Base-by-base conservation (phyloP, 1,140 invertebrate genomes). In the Drosophila takahashii region DNA sequence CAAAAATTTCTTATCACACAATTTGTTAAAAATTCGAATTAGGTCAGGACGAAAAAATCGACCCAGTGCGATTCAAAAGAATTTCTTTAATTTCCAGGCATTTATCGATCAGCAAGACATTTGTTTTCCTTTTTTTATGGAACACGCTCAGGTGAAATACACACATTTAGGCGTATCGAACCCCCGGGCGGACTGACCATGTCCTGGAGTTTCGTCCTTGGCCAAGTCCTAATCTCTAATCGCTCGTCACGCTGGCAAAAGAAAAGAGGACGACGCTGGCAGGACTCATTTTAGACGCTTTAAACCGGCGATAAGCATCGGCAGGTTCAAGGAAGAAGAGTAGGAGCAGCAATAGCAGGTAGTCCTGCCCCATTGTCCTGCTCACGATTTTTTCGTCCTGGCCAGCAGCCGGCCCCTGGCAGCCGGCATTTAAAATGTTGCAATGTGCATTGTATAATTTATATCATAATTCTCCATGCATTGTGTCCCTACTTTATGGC, bases 391-490 rank as follows among this genome's bases (percentile, higher is more conserved):
- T 3, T 22, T 77, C 36, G 59, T 69, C 69, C 69, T 59, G 59
- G 34, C 53, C 53, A 75, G 70, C 47, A 29, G 69, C 42, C 61
- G 41, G 45, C 48, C 47, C 34, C 42, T 39, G 58, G 56, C 81
- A 77, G 75, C 60, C 78, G 74, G 67, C 58, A 47, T 73, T 81
- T 71, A 72, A 87, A 86, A 79, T 81, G 83, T 87, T 86, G 83
- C 83, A 86, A 83, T 87, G 81, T 86, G 83, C 70, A 87, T 81
- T 87, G 83, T 86, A 83, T 76, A 86, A 86, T 83, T 87, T 86
- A 87, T 86, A 86, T 87, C 83, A 86, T 86, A 86, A 86, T 86
- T 86, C 64, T 53, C 60, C 53, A 66, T 71, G 59, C 67, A 54
- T 75, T 86, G 74, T 81, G 45, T 44, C 41, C 27, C 48, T 65